Conservation (phyloP, 2,888 invertebrate species). For the Beris chalybata region DNA sequence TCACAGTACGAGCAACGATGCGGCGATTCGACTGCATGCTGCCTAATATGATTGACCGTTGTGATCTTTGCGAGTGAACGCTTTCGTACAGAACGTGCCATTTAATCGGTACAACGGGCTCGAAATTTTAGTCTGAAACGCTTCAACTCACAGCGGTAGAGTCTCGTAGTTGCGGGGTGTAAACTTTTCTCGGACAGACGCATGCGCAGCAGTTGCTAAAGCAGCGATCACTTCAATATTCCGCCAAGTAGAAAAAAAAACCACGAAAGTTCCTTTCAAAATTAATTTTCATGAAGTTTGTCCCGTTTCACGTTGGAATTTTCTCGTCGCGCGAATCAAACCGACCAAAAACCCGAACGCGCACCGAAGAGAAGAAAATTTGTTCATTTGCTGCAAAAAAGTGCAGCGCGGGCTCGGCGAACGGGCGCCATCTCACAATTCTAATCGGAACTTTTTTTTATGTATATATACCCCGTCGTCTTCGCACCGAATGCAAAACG, state of each 20-base stretch:
- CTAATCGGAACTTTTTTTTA: slow-evolving; percentile 19
- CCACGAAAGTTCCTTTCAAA: too few species aligned
- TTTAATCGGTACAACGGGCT: too few species aligned
- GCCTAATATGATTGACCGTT: slow-evolving; percentile 73
- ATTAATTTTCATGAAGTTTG: too few species aligned
- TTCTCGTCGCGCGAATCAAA: slow-evolving; percentile 23
- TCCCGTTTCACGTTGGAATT: background rate
- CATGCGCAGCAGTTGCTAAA: slow-evolving; percentile 15
- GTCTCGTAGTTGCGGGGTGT: too few species aligned
- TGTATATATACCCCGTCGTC: background rate
- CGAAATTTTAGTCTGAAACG: too few species aligned
- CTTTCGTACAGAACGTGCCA: slow-evolving; percentile 68
- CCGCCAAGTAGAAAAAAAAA: too few species aligned
- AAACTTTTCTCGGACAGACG: slow-evolving; percentile 16
- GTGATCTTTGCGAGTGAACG: slow-evolving; percentile 83
- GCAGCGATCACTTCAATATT: too few species aligned
- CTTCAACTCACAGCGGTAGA: too few species aligned
- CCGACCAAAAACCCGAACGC: too few species aligned
- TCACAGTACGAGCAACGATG: slow-evolving; percentile 60
- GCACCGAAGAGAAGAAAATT: too few species aligned
- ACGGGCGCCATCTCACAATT: slow-evolving; percentile 29
- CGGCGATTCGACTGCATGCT: slow-evolving; percentile 76
- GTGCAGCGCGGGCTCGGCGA: slow-evolving; percentile 25
- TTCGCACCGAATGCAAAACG: slow-evolving; percentile 35
- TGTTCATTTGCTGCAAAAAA: slow-evolving; percentile 5